Base-by-base conservation (phyloP, 2,113 vertebrate species). In the Leucopternis melanops region DNA sequence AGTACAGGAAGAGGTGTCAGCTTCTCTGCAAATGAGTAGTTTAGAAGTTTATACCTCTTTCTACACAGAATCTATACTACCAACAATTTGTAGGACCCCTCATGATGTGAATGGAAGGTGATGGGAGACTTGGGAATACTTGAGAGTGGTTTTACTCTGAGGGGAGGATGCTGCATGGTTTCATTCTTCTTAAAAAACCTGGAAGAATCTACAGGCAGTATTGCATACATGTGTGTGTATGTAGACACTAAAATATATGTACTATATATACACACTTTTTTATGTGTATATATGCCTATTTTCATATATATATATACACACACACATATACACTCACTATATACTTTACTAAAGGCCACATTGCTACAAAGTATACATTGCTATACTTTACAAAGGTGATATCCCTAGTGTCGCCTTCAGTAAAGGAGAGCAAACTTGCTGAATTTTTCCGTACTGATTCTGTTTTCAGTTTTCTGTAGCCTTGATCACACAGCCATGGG, bases 281-380 rank as follows among this genome's bases (percentile, higher is more conserved):
- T 8, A 40, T 44, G 13, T 45, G 32, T 50, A 14, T 21, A 3
- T 63, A 32, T 10, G 19, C 42, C 6, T 13, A 57, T 57, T 74
- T 38, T 14, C 17, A 8, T 79, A 15, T 57, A 23, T 34, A 40
- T 52, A n/a, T 34, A n/a, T 42, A 49, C 45, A 13, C 12, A 42
- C 11, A 40, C 40, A 42, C 40, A 10, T 8, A 10, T 36, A 45
- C 2, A 1, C 26, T 77, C 5, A 6, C 5, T 63, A 0, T 54
- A 7, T 47, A 21, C 25, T 70, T 73, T 32, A 40, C 9, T 69
- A 27, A 71, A 75, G 85, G 27, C 50, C 44, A 20, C 14, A 19
- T 45, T 45, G 55, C 55, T 85, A 25, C 19, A 18, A 23, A 32
- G 23, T 42, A 10, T 18, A 45, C 2, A 2, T 42, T 55, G 22